Conservation (phyloP, 1,140 invertebrate species). For the Argopecten irradians region DNA sequence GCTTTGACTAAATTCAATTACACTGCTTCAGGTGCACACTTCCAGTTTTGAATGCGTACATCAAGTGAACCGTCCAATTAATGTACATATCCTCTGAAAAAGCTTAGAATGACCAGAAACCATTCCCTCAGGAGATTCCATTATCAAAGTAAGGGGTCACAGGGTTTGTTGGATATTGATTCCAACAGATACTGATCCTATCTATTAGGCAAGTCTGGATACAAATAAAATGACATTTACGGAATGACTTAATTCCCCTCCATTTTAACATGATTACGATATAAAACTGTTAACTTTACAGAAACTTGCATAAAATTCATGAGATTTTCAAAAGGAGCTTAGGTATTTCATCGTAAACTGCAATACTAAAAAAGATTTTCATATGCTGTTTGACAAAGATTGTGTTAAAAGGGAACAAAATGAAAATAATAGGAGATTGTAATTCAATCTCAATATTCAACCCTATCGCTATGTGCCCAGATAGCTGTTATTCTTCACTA, state of each 20-base stretch:
- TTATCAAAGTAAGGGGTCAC: neutral
- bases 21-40: neutral
- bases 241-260: neutral
- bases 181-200: neutral
- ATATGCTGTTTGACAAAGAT: neutral
- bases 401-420: neutral
- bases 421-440: neutral
- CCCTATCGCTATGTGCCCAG: no score
- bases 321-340: neutral
- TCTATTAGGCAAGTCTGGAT: neutral
- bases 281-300: constrained; percentile 1
- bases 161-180: neutral
- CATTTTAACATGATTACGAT: neutral
- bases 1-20: constrained; percentile 23
- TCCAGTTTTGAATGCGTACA: constrained; percentile 9
- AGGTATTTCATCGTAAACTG: neutral
- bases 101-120: neutral
- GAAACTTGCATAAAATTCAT: neutral
- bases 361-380: neutral
- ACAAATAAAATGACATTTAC: constrained; percentile 19
- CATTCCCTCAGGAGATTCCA: constrained; percentile 3
- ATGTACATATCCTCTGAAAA: neutral
- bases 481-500: no score
- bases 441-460: neutral
- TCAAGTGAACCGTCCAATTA: neutral